Conservation (phyloP, 2,888 invertebrate species). For the Scaptomyza parva region DNA sequence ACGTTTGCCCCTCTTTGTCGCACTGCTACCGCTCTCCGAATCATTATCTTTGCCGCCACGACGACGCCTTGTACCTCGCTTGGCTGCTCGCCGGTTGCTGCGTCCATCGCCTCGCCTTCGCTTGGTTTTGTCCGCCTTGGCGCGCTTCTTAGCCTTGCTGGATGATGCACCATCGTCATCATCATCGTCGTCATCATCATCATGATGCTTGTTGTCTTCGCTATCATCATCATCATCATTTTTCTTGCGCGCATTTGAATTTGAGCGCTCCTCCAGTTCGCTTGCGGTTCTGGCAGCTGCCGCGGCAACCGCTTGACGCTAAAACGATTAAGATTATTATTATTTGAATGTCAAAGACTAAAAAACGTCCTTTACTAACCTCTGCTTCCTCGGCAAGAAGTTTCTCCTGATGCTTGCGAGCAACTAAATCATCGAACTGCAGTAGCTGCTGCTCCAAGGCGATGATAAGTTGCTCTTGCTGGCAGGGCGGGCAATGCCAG, state of each 20-base stretch:
- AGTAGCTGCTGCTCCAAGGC: constrained; percentile 90
- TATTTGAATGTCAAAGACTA: neutral
- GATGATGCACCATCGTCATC: constrained; percentile 76
- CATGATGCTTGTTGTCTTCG: constrained; percentile 62
- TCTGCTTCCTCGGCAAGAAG: constrained; percentile 72
- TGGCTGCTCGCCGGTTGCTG: constrained; percentile 69
- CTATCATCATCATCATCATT: constrained; percentile 56
- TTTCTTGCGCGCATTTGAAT: constrained; percentile 33
- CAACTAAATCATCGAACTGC: constrained; percentile 91
- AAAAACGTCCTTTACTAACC: constrained; percentile 20
- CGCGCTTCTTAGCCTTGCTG: constrained; percentile 56
- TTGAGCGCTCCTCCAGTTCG: constrained; percentile 51
- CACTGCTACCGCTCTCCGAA: constrained; percentile 66
- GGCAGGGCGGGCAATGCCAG: constrained; percentile 99
- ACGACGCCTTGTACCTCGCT: constrained; percentile 71
- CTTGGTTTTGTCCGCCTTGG: constrained; percentile 77
- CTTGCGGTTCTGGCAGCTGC: constrained; percentile 66
- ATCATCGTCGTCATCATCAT: constrained; percentile 43
- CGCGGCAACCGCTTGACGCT: constrained; percentile 83
- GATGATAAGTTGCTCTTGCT: constrained; percentile 92
- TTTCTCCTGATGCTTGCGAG: constrained; percentile 83
- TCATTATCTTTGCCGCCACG: constrained; percentile 66
- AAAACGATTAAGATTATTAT: neutral
- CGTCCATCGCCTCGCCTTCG: constrained; percentile 80
- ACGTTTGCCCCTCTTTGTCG: constrained; percentile 64